Evolutionary conservation across 2,888 invertebrate species (phyloP).

Genomic region (Actias luna): DNA sequence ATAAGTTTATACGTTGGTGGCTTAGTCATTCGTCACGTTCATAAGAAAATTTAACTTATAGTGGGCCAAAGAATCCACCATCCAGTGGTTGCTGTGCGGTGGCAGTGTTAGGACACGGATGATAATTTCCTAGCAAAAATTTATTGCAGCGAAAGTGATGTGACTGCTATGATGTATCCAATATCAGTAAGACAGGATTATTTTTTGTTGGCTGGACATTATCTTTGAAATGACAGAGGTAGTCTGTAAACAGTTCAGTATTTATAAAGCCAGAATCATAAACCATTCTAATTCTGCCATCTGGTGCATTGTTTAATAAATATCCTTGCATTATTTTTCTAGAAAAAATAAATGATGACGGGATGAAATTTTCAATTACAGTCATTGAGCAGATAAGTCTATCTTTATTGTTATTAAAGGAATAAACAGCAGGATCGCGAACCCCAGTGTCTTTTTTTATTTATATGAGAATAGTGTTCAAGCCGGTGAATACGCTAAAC

Average conservation of each 20-base stretch:
- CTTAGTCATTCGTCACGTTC: neutral
- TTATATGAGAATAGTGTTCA: no score
- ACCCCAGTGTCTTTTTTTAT: no score
- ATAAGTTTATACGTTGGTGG: neutral
- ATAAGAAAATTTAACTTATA: constrained; percentile 7
- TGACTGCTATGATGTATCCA: constrained; percentile 34
- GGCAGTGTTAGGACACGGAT: constrained; percentile 23
- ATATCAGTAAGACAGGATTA: constrained; percentile 33
- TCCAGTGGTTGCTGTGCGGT: constrained; percentile 24
- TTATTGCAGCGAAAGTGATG: constrained; percentile 22
- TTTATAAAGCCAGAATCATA: neutral
- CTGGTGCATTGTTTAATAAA: neutral
- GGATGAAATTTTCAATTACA: no score
- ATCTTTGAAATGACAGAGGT: neutral
- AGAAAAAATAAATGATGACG: neutral
- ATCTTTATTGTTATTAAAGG: no score
- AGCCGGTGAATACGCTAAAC: no score
- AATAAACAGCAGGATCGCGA: no score
- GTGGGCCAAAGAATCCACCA: constrained; percentile 22
- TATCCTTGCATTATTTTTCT: neutral
- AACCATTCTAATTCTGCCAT: neutral
- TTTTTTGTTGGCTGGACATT: constrained; percentile 28
- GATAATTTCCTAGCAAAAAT: constrained; percentile 21
- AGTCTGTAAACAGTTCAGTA: no score
- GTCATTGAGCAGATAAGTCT: neutral